Percentiles rank a stretch among this genome's conserved stretches.
phyloP scores from a whole-genome alignment of 2,113 vertebrate species.

The Motacilla tschutschensis region DNA sequence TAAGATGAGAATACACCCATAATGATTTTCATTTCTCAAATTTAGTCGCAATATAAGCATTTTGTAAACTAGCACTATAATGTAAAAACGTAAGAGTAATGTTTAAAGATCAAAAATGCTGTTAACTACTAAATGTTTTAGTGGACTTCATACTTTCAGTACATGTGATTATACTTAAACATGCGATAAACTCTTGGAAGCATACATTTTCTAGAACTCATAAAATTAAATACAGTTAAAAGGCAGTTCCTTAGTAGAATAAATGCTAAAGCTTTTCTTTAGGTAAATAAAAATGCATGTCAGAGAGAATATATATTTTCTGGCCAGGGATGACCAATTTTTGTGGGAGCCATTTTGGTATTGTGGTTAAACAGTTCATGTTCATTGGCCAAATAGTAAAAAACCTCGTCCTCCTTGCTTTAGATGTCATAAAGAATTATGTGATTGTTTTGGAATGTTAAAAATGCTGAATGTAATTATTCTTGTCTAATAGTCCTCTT shows the following conservation, averaged over 20 bases:
- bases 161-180: neutral
- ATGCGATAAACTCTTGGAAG: neutral
- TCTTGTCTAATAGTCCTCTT: neutral
- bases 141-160: neutral
- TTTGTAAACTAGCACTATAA: neutral
- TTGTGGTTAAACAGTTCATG: neutral
- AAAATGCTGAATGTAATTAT: neutral
- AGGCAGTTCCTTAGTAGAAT: neutral
- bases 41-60: neutral
- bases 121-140: neutral
- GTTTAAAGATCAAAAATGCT: neutral
- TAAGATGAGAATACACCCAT: slow-evolving; percentile 34
- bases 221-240: neutral
- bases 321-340: neutral
- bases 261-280: neutral
- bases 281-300: neutral
- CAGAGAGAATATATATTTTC: neutral
- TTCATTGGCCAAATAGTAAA: neutral
- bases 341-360: neutral
- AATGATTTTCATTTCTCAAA: slow-evolving; percentile 35
- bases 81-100: neutral
- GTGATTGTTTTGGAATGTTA: neutral
- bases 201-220: neutral
- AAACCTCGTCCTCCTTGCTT: neutral
- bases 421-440: neutral